Base-by-base conservation (phyloP, 1,140 invertebrate genomes). In the Penaeus vannamei region DNA sequence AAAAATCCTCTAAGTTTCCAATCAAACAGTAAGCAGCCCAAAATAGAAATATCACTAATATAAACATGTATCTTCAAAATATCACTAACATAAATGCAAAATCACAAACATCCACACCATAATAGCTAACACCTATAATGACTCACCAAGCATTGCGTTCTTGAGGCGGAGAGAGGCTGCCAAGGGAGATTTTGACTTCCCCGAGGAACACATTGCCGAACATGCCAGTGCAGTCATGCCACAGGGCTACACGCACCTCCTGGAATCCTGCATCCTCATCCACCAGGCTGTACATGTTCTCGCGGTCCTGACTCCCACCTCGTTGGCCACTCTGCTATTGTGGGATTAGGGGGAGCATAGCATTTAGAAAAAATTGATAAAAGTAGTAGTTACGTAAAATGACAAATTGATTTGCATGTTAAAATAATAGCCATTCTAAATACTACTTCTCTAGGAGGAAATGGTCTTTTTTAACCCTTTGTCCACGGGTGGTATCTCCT, bases 161-260 rank as follows among this genome's bases (percentile, higher is more conserved):
- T 62, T 83, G 32, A 26, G 29, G 23, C 20, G 86, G 46, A 8
- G 83, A 53, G 76, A 95, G 94, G 86, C 95, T 96, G 76, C 94
- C 93, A 91, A 98, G 93, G 32, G 96, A 96, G 90, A 98, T 95
- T 91, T 95, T 94, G 82, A 98, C 95, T 94, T 98, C 97, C 36
- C 97, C 97, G 19, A 98, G 95, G 93, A 98, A 98, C 66, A 96
- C 95, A 92, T 96, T 96, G 86, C 94, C 95, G 87, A 95, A 94
- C 93, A 96, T 95, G 76, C 96, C 95, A 20, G 95, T 94, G 22
- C 95, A 95, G 92, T 97, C 97, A 93, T 98, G 97, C 96, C 96
- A 98, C 69, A 98, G 93, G 23, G 96, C 95, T 85, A 98, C 95
- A 91, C 96, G 95, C 91, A 96, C 95, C 93, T 97, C 96, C 91